phyloP scores from a whole-genome alignment of 1,140 invertebrate genomes.

The Trichomalopsis sarcophagae region DNA sequence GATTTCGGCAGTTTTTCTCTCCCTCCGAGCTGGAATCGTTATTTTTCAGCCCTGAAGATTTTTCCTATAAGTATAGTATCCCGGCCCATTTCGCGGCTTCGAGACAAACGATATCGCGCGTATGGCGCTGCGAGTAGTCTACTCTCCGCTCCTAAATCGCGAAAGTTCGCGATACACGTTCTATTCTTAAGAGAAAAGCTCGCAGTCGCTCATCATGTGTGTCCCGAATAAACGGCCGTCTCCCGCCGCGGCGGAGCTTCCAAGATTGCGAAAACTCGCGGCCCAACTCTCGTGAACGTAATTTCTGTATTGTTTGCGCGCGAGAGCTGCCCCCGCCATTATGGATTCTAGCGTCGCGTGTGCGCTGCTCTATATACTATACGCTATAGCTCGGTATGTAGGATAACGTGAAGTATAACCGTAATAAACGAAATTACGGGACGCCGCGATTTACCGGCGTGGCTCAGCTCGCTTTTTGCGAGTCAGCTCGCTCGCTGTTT shows the following conservation, averaged over 20 bases:
- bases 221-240: not conserved
- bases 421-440: constrained; percentile 67
- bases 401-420: constrained; percentile 59
- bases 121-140: not conserved
- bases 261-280: constrained; percentile 69
- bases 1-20: too few species aligned
- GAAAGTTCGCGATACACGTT: constrained; percentile 62
- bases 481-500: too few species aligned
- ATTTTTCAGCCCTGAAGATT: too few species aligned
- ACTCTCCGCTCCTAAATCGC: constrained; percentile 63
- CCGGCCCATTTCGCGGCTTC: not conserved
- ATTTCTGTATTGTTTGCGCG: constrained; percentile 73
- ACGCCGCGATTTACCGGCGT: constrained; percentile 42
- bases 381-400: constrained; percentile 46
- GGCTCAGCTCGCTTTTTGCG: not conserved
- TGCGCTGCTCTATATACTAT: not conserved
- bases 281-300: constrained; percentile 72
- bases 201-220: constrained; percentile 42
- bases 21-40: not conserved
- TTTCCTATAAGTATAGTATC: not conserved
- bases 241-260: constrained; percentile 55
- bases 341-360: constrained; percentile 60
- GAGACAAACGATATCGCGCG: not conserved
- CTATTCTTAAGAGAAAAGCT: constrained; percentile 29
- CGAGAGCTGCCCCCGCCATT: constrained; percentile 60